Base-by-base conservation (phyloP, 35 echinoderm and acorn worm genomes). In the Apostichopus parvimensis region DNA sequence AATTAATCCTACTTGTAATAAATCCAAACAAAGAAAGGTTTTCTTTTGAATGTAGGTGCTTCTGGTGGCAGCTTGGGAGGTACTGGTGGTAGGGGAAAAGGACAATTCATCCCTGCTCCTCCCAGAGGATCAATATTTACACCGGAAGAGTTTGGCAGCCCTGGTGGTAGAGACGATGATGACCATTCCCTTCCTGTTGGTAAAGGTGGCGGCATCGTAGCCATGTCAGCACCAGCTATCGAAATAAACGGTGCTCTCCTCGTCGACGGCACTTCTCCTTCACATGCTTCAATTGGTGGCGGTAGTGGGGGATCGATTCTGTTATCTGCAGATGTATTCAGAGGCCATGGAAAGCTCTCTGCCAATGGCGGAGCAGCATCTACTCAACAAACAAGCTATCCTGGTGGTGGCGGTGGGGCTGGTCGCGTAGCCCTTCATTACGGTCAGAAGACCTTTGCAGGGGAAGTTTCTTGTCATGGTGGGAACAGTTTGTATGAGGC, bases 1-100 rank as follows among this genome's bases (percentile, higher is more conserved):
- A 45, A 45, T 45, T 3, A 45, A 45, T 45, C 34, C 34, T 45
- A 45, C 34, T 45, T 45, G 34, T 45, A 2, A 45, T 45, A 45
- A 45, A 45, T 45, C 34, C 34, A 45, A 45, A 45, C 34, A 45
- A 45, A 45, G 34, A 45, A 45, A 45, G 1, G 34, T 17, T 54
- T 45, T 84, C 45, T 9, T 12, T 53, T 71, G 53, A 21, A 66
- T 45, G 34, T 45, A 98, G 96, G 93, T 61, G 92, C 96, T 57
- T 98, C 96, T 86, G 96, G 96, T 53, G 96, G 91, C 45, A 89
- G 96, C 54, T 62, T 93, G 73, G 96, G 96, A 65, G 96, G 96
- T 6, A 98, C 86, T 56, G 96, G 96, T 53, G 96, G 96, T 34
- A 88, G 79, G 68, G 94, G 93, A 28, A 85, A 80, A 24, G 92